Conservation (phyloP, 1,140 invertebrate species). For the Zaprionus ornatus region DNA sequence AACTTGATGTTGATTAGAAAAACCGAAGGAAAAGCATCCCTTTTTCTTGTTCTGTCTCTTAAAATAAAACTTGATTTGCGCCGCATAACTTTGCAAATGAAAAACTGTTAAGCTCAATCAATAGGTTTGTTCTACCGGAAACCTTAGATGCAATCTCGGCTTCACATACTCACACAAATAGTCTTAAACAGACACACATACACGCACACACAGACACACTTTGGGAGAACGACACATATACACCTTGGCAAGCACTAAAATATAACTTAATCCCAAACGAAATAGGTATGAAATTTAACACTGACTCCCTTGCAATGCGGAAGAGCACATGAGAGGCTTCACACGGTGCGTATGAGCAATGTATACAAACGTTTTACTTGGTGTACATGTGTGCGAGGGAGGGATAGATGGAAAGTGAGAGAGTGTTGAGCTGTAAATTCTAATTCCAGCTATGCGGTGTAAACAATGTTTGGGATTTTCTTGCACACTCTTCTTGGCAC, state of each 20-base stretch:
- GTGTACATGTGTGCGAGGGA: too few species aligned
- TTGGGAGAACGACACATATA: too few species aligned
- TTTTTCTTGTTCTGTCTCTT: background rate
- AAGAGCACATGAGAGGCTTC: background rate
- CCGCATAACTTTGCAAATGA: too few species aligned
- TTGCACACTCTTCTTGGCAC: background rate
- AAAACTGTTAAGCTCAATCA: too few species aligned
- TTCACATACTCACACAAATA: too few species aligned
- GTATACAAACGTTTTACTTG: background rate
- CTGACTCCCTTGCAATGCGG: background rate
- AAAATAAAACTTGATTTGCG: too few species aligned
- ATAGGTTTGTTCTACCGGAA: too few species aligned
- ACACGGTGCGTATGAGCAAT: background rate
- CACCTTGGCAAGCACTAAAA: background rate
- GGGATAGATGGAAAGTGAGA: background rate
- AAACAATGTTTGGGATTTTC: slow-evolving; percentile 7
- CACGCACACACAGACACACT: too few species aligned
- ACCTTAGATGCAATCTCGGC: too few species aligned
- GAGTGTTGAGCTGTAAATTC: background rate
- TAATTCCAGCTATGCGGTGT: background rate
- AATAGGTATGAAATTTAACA: background rate
- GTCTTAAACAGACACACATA: too few species aligned
- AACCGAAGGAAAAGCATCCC: slow-evolving; percentile 47
- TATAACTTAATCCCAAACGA: background rate
- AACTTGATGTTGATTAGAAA: slow-evolving; percentile 62